phyloP scores from a whole-genome alignment of 1,140 invertebrate species.

The Chlorops oryzae region DNA sequence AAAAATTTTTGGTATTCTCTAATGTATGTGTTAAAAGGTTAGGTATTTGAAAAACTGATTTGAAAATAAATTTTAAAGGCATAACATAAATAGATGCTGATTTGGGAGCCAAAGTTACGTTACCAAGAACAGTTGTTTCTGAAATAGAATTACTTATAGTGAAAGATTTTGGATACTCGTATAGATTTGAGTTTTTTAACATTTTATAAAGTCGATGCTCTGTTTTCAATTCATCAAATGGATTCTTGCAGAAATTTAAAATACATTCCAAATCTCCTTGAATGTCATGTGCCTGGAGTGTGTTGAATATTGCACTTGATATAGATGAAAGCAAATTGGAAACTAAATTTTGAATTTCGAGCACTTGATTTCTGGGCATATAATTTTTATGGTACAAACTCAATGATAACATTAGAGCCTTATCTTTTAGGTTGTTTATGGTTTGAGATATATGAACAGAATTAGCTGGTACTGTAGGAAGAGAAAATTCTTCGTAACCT shows the following conservation, averaged over 20 bases:
- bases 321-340: neutral
- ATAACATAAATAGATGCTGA: neutral
- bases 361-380: conserved; percentile 1
- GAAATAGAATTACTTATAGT: neutral
- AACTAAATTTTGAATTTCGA: conserved; percentile 3
- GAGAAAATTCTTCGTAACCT: neutral
- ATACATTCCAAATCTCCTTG: neutral
- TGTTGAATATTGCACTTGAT: neutral
- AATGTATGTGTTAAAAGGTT: neutral
- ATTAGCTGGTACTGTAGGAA: neutral
- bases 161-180: neutral
- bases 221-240: conserved; percentile 1
- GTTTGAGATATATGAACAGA: neutral
- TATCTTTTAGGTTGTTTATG: neutral
- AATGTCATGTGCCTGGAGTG: neutral
- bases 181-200: neutral
- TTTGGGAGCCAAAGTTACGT: neutral
- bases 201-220: conserved; percentile 2
- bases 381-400: neutral
- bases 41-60: conserved; percentile 1
- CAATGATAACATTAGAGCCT: conserved; percentile 1
- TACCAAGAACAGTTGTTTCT: neutral
- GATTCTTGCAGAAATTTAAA: neutral
- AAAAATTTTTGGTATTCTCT: conserved; percentile 3
- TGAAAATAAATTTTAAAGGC: neutral